phyloP scores from a whole-genome alignment of 2,113 vertebrate genomes.

The Nycticryphes semicollaris region DNA sequence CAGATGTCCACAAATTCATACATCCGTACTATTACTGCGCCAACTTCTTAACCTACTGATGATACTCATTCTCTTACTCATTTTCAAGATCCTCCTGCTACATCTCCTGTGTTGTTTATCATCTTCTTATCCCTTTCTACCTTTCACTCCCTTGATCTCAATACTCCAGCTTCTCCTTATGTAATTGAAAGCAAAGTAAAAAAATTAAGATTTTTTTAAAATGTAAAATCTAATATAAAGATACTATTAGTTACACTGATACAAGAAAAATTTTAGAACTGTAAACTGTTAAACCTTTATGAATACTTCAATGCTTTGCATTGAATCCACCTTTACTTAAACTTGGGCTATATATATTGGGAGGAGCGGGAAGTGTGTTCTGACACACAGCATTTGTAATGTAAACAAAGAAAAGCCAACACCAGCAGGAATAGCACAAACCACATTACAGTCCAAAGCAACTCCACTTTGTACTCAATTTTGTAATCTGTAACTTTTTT shows the following conservation, averaged over 20 bases:
- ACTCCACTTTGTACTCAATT: not conserved
- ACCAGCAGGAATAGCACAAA: not conserved
- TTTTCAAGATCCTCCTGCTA: not conserved
- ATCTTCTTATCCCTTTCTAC: not conserved
- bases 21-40: not conserved
- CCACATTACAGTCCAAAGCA: not conserved
- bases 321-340: not conserved
- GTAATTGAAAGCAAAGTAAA: not conserved
- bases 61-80: not conserved
- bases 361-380: not conserved
- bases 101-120: not conserved
- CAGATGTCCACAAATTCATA: not conserved
- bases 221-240: not conserved
- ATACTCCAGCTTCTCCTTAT: not conserved
- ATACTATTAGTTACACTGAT: not conserved
- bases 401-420: not conserved
- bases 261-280: not conserved
- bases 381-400: not conserved
- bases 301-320: not conserved
- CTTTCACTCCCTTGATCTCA: not conserved
- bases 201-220: not conserved
- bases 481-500: not conserved
- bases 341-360: not conserved
- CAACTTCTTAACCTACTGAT: not conserved
- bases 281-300: not conserved